These are phyloP conservation scores for Tethea ocularis DNA, from an alignment of 2,888 invertebrate species.

Conservation along the genomic window DNA sequence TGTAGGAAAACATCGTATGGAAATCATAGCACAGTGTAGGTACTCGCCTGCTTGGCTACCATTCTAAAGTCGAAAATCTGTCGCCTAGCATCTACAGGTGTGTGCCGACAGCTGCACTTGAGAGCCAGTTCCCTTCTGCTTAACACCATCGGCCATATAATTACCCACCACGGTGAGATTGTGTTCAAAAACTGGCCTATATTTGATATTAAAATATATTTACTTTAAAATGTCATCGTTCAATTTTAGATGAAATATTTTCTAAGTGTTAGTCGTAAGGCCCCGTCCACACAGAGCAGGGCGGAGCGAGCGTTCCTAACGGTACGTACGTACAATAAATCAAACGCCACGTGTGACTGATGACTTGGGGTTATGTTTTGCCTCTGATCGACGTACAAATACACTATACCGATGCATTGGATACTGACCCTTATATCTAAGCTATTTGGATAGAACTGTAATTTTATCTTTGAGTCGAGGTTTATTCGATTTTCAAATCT, in stretches of 20 bases:
- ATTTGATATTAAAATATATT: not conserved
- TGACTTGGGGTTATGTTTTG: slow-evolving; percentile 29
- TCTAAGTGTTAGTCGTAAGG: slow-evolving; percentile 2
- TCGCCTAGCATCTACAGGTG: no score
- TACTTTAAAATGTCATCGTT: not conserved
- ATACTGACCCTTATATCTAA: slow-evolving; percentile 1
- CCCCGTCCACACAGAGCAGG: not conserved
- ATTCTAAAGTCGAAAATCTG: no score
- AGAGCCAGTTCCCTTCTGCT: no score
- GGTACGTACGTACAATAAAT: slow-evolving; percentile 47
- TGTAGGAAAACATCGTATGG: no score
- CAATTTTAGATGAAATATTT: not conserved
- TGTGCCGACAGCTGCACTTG: no score
- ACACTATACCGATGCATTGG: slow-evolving; percentile 13
- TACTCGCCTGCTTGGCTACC: no score
- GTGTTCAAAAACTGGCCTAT: no score
- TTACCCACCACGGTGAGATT: no score
- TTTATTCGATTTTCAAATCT: not conserved
- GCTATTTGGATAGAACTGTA: not conserved
- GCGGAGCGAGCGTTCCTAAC: slow-evolving; percentile 6
- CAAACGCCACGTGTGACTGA: slow-evolving; percentile 53
- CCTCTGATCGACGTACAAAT: slow-evolving; percentile 32
- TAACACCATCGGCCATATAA: no score
- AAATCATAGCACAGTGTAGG: no score
- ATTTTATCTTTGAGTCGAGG: not conserved